Conservation (phyloP, 2,888 invertebrate species). For the Himalopsyche tibetana region DNA sequence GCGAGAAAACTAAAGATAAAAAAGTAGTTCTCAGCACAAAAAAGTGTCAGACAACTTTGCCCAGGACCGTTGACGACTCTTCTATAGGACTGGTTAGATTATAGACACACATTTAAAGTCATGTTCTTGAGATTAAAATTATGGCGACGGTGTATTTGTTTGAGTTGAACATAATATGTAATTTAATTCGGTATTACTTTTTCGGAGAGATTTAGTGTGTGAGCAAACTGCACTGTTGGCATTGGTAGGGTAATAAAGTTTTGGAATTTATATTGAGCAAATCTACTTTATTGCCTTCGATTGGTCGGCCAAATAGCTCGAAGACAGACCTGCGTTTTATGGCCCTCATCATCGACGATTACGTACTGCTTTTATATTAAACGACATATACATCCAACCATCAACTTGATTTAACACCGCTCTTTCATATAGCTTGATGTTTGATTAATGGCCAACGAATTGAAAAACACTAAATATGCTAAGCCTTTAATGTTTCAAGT, state of each 20-base stretch:
- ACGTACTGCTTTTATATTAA: constrained; percentile 37
- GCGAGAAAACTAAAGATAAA: too few species aligned
- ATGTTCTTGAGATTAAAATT: too few species aligned
- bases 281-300: constrained; percentile 28
- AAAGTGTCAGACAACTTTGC: too few species aligned
- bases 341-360: constrained; percentile 40
- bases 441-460: constrained; percentile 32
- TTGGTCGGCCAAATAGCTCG: constrained; percentile 38
- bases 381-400: constrained; percentile 42
- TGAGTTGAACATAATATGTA: background rate
- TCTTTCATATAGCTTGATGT: constrained; percentile 31
- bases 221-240: constrained; percentile 40
- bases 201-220: constrained; percentile 20
- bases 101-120: too few species aligned
- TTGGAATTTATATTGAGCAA: constrained; percentile 38
- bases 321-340: constrained; percentile 39
- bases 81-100: too few species aligned
- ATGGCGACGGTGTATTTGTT: too few species aligned
- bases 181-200: constrained; percentile 35
- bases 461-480: constrained; percentile 7
- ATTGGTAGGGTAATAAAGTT: constrained; percentile 27
- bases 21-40: too few species aligned
- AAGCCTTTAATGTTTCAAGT: constrained; percentile 11
- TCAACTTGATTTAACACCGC: constrained; percentile 40
- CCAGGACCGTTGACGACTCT: too few species aligned